These are phyloP conservation scores for Tachypleus tridentatus DNA, from an alignment of 1,140 invertebrate genomes.

Conservation along the genomic window DNA sequence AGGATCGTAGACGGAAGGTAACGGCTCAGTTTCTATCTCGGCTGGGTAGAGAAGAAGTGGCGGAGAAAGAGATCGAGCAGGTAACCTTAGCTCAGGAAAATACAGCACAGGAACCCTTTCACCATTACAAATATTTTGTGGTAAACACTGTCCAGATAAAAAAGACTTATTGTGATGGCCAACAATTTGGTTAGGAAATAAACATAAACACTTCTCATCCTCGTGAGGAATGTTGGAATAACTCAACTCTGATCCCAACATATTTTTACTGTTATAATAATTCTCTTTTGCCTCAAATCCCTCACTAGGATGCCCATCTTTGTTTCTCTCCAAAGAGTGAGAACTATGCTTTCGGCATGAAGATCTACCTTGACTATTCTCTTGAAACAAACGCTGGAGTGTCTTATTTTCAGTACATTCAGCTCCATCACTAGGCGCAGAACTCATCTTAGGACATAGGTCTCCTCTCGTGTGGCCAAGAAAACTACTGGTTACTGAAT, in stretches of 20 bases:
- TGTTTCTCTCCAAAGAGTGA: slow-evolving; percentile 21
- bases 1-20: slow-evolving; percentile 10
- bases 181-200: slow-evolving; percentile 5
- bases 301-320: slow-evolving; percentile 21
- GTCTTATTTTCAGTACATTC: neutral
- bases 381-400: neutral
- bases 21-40: neutral
- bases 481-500: slow-evolving; percentile 22
- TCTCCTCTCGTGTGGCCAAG: slow-evolving; percentile 19
- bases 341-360: slow-evolving; percentile 1
- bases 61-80: slow-evolving; percentile 6
- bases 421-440: slow-evolving; percentile 14
- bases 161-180: neutral
- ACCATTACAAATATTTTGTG: slow-evolving; percentile 13
- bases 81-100: neutral
- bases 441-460: slow-evolving; percentile 18
- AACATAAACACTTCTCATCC: slow-evolving; percentile 3
- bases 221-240: slow-evolving; percentile 2
- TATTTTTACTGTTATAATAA: slow-evolving; percentile 20
- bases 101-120: slow-evolving; percentile 5
- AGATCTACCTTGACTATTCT: neutral
- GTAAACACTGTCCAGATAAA: slow-evolving; percentile 6
- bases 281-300: slow-evolving; percentile 21
- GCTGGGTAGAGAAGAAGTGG: slow-evolving; percentile 11
- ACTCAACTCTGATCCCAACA: slow-evolving; percentile 19